These are phyloP conservation scores for Lasioglossum baleicum DNA, from an alignment of 1,140 invertebrate species.

Conservation along the genomic window DNA sequence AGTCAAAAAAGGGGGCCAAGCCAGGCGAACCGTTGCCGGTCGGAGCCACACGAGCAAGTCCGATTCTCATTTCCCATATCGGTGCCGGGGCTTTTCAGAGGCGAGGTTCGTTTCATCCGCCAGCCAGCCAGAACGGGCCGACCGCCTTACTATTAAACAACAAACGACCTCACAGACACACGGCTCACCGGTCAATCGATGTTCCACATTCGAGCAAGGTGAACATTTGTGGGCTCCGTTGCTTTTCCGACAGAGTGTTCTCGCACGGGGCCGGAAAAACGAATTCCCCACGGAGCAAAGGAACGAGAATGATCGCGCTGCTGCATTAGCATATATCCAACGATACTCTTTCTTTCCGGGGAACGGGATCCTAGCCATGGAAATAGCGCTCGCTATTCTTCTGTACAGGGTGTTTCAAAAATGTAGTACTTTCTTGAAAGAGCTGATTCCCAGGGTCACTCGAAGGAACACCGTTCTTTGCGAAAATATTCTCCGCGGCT, in stretches of 20 bases:
- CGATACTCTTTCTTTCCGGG: not conserved
- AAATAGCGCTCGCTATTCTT: too few relatives aligned
- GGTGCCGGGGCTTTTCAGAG: constrained; percentile 13
- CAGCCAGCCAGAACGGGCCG: not conserved
- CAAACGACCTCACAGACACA: constrained; percentile 52
- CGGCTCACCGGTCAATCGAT: constrained; percentile 52
- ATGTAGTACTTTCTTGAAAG: too few relatives aligned
- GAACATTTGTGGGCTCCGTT: constrained; percentile 25
- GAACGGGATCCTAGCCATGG: too few relatives aligned
- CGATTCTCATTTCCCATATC: constrained; percentile 16
- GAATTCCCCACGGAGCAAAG: not conserved
- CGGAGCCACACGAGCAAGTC: not conserved
- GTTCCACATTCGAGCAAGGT: constrained; percentile 50
- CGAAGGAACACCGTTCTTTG: too few relatives aligned
- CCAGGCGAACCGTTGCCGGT: not conserved
- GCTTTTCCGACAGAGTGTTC: constrained; percentile 4
- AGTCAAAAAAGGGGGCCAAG: not conserved
- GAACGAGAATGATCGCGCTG: not conserved
- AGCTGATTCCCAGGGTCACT: too few relatives aligned
- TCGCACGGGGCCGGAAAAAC: not conserved
- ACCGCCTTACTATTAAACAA: constrained; percentile 47
- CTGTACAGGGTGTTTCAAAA: too few relatives aligned
- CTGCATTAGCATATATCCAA: not conserved
- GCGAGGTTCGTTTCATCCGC: constrained; percentile 28
- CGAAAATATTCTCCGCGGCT: too few relatives aligned